Conservation (phyloP, 2,797 vertebrate genomes). For the Simalia tracyae region DNA sequence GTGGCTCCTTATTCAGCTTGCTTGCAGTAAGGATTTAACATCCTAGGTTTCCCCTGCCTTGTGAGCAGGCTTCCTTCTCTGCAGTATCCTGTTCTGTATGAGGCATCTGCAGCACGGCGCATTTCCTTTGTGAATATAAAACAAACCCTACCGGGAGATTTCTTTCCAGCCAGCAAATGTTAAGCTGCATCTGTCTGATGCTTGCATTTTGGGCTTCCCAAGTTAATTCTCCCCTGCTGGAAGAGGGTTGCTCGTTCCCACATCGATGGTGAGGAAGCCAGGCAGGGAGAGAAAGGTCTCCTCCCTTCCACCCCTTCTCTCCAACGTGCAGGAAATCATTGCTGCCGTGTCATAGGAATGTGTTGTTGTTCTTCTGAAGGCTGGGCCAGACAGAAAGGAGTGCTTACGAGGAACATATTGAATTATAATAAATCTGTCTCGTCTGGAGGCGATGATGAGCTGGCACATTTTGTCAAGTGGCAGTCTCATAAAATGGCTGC, state of each 20-base stretch:
- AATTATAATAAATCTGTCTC: constrained; percentile 76
- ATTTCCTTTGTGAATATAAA: constrained; percentile 41
- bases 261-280: constrained; percentile 41
- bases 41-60: constrained; percentile 39
- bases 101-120: neutral
- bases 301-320: constrained; percentile 1
- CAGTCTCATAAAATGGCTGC: constrained; percentile 68
- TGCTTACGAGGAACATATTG: constrained; percentile 72
- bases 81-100: constrained; percentile 27
- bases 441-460: constrained; percentile 73
- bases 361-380: constrained; percentile 66
- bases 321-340: constrained; percentile 54
- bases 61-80: constrained; percentile 33
- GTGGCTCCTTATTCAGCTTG: constrained; percentile 49
- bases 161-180: neutral
- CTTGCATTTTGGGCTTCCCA: constrained; percentile 35
- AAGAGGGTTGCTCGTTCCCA: constrained; percentile 29
- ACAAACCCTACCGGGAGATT: constrained; percentile 14
- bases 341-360: constrained; percentile 60
- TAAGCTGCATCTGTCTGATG: constrained; percentile 30
- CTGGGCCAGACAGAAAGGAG: constrained; percentile 65
- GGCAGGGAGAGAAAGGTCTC: constrained; percentile 29
- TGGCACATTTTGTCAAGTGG: constrained; percentile 75
- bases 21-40: constrained; percentile 7
- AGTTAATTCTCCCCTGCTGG: constrained; percentile 42